phyloP scores from a whole-genome alignment of 2,888 invertebrate species.

The Boloria euphrosyne region DNA sequence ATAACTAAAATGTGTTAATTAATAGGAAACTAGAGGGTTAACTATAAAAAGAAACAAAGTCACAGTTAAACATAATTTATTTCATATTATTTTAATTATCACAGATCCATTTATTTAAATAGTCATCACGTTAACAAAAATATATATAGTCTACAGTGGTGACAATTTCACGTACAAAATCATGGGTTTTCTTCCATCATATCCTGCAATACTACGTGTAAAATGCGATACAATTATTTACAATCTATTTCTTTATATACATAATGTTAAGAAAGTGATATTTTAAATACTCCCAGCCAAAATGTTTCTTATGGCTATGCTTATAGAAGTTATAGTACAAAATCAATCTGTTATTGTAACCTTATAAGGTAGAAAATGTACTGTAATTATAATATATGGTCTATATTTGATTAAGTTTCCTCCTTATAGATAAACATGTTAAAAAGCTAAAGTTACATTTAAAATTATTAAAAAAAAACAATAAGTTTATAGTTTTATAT shows the following conservation, averaged over 20 bases:
- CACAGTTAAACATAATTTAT: slow-evolving; percentile 83
- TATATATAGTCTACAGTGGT: slow-evolving; percentile 76
- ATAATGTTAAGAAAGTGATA: slow-evolving; percentile 31
- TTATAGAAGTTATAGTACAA: no score
- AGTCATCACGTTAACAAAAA: slow-evolving; percentile 81
- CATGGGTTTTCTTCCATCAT: slow-evolving; percentile 52
- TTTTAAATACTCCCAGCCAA: slow-evolving; percentile 17
- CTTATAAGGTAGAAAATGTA: no score
- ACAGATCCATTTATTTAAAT: slow-evolving; percentile 82
- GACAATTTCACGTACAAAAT: slow-evolving; percentile 66
- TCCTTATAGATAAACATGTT: background rate
- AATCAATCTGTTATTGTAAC: no score
- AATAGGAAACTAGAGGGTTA: background rate
- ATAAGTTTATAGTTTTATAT: background rate
- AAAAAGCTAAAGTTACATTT: slow-evolving; percentile 6
- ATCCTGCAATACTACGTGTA: slow-evolving; percentile 45
- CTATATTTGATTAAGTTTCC: no score
- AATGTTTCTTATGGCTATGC: slow-evolving; percentile 27
- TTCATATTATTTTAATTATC: slow-evolving; percentile 81
- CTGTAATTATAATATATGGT: no score
- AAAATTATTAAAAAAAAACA: slow-evolving; percentile 3
- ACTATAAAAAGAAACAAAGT: slow-evolving; percentile 39
- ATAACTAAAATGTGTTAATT: no score
- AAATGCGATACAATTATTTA: slow-evolving; percentile 68
- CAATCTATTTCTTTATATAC: slow-evolving; percentile 71